phyloP scores from a whole-genome alignment of 2,113 vertebrate genomes.

The Clarias magur region DNA sequence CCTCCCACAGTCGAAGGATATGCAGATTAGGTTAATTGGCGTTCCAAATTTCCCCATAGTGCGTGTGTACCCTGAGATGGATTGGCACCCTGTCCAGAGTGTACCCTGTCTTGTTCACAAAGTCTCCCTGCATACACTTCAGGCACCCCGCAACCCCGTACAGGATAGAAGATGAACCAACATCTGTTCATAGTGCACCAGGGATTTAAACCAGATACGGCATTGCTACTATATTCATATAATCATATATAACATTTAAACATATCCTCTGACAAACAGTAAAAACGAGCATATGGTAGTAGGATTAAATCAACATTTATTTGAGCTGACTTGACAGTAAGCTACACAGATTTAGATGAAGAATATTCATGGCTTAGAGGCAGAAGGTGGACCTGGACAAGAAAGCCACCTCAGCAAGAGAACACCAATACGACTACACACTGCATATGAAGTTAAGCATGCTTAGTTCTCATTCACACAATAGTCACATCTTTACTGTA shows the following conservation, averaged over 20 bases:
- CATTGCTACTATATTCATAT: conserved; percentile 3
- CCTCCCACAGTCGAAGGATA: no score
- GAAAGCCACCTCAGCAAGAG: conserved; percentile 35
- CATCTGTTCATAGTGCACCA: background rate
- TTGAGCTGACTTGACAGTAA: conserved; percentile 46
- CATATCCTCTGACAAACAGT: background rate
- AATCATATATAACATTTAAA: background rate
- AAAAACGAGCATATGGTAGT: background rate
- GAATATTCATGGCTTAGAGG: conserved; percentile 56
- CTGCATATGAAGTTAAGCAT: conserved; percentile 70
- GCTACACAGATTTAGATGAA: conserved; percentile 37
- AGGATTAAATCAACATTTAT: conserved; percentile 52
- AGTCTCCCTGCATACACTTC: no score
- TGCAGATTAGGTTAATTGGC: no score
- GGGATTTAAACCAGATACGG: background rate
- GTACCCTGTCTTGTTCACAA: no score
- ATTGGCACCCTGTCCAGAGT: no score
- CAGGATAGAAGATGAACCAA: background rate
- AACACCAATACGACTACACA: conserved; percentile 57
- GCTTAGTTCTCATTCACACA: conserved; percentile 70
- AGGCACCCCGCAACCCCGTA: no score
- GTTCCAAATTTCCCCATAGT: no score
- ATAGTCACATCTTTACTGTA: conserved; percentile 65
- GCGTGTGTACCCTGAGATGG: no score
- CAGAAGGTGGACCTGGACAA: conserved; percentile 32